Evolutionary conservation across 1,140 invertebrate genomes (phyloP).

Genomic region (Zaprionus gabonicus): DNA sequence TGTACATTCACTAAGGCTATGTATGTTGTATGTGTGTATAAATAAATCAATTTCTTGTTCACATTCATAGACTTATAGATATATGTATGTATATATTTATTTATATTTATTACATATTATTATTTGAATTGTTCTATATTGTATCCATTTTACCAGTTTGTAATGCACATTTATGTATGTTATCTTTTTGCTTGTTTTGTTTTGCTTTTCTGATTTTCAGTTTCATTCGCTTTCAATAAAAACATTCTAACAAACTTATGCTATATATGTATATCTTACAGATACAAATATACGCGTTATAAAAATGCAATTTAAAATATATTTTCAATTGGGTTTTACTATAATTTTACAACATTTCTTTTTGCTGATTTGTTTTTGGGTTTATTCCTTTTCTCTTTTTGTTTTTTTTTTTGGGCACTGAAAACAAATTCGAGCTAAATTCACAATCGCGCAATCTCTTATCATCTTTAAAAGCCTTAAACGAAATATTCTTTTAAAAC

Average conservation of each 20-base stretch:
- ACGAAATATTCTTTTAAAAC: conserved; percentile 23
- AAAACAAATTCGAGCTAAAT: conserved; percentile 66
- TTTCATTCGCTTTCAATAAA: conserved; percentile 47
- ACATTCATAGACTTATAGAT: conserved; percentile 53
- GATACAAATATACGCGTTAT: conserved; percentile 56
- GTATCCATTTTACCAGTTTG: conserved; percentile 68
- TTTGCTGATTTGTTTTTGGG: conserved; percentile 3
- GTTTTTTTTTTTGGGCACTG: conserved; percentile 39
- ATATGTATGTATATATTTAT: conserved; percentile 2
- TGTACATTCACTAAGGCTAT: conserved; percentile 46
- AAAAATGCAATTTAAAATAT: conserved; percentile 76
- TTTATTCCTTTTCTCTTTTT: conserved; percentile 16
- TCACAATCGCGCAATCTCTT: conserved; percentile 28
- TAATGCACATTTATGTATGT: conserved; percentile 61
- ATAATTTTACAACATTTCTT: conserved; percentile 38
- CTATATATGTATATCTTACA: conserved; percentile 44
- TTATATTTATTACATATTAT: conserved; percentile 4
- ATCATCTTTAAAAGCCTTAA: conserved; percentile 54
- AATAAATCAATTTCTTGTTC: conserved; percentile 45
- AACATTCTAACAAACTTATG: conserved; percentile 60
- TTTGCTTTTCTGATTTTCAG: conserved; percentile 5
- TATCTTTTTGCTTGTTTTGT: conserved; percentile 9
- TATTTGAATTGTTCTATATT: conserved; percentile 71
- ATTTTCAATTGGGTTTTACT: conserved; percentile 34
- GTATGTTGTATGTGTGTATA: conserved; percentile 43